Evolutionary conservation across 53 echinoderm and acorn worm species (phyloP), one percentile per base, ranked within the genome.

Genomic region (Crossaster papposus): DNA sequence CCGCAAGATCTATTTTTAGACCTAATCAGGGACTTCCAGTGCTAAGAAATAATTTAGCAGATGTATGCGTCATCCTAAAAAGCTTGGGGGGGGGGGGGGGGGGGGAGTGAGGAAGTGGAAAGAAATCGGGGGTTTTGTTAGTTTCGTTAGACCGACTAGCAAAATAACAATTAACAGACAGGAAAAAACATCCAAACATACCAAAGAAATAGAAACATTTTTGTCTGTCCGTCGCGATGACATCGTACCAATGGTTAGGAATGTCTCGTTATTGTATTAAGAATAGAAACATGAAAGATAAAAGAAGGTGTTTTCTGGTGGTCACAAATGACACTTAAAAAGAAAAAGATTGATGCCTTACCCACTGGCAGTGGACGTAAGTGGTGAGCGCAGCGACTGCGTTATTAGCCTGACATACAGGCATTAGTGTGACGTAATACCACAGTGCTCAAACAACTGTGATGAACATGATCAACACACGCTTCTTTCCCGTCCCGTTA

Each of bases 1-100:
- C 85, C 85, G 37, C 72, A 54, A 72, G 73, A 52, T 72, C 85
- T 85, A 85, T 85, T 85, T 72, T 35, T 85, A 72, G 85, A 70
- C 24, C 23, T 78, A 71, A 85, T 71, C 28, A 53, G 53, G 85
- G 85, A 85, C 85, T 85, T 85, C 85, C 85, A 72, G 29, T 32
- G 32, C 34, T 34, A 51, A 12, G 51, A 2, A 78, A 4, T 4
- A 2, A 36, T 51, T 32, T 29, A 55, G 31, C 51, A 34, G 81
- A 81, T 34, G 31, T 17, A 79, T 58, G 63, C 32, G 81, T 81
- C 81, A 81, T 58, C 44, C 44, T 44, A 44, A 44, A 7, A 44
- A 5, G 44, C 44, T 33, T 54, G 30, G 80, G 30, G 29, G 34
- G 72, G 29, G 31, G 30, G 23, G 31, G 72, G 31, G 30, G 31